Base-by-base conservation (phyloP, 2,797 vertebrate species). In the Cirrhinus mrigala region DNA sequence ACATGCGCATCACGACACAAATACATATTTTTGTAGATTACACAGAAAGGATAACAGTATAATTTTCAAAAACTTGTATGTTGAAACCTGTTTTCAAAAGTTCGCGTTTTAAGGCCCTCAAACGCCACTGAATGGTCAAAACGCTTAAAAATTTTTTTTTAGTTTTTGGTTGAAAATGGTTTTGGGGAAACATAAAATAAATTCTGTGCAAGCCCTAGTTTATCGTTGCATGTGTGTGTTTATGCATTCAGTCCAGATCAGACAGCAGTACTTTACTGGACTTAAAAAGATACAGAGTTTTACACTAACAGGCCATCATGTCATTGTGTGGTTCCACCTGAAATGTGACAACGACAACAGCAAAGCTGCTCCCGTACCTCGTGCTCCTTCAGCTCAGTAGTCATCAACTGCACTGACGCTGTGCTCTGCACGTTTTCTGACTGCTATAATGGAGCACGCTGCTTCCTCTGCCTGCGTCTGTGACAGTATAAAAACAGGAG, bases 401-500 rank as follows among this genome's bases (percentile, higher is more conserved):
- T 50, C n/a, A 70, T 46, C 20, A 52, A 48, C 75, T 62, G 27
- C 68, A 46, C 66, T 79, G 56, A 52, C 8, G 56, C 82, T 80
- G 70, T 58, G 69, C 66, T 73, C 27, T 81, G 37, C 82, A 73
- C 14, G 14, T 85, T 76, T 80, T 78, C 62, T 40, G 48, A 29
- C 83, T 85, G 48, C 66, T 77, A 82, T 78, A 66, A 86, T 76
- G 69, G 70, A 70, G 62, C 64, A 62, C 7, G 20, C 20, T 33
- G 40, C 56, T 75, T 64, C 58, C 56, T 64, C 84, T 68, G 69
- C 44, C 76, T 18, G 54, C 62, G 24, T 40, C 33, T 78, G 74
- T 82, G 85, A 78, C 81, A 78, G 81, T 50, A 54, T 75, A 70
- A 64, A 37, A 84, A 76, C 54, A 84, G 9, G 5, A 85, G 40